Evolutionary conservation across 2,797 vertebrate species (phyloP).

Genomic region (Babyrousa celebensis): DNA sequence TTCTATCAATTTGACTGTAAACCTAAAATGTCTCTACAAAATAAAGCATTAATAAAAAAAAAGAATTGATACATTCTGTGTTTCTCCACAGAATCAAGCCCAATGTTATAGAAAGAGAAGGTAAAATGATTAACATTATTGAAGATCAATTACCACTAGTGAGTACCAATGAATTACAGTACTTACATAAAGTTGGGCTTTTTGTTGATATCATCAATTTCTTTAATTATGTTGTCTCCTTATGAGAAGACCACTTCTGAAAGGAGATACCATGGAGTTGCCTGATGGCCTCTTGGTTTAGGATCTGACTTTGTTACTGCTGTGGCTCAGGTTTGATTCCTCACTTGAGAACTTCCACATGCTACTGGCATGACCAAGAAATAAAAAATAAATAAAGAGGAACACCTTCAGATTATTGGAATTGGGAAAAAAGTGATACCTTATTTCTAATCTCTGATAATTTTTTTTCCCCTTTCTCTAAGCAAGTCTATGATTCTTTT

Average conservation of each 20-base stretch:
- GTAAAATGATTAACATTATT: background rate
- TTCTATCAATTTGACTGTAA: background rate
- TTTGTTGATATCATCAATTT: background rate
- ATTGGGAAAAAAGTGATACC: background rate
- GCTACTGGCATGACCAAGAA: too few relatives aligned
- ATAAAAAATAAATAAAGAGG: background rate
- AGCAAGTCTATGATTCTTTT: background rate
- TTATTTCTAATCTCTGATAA: background rate
- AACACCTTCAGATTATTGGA: background rate
- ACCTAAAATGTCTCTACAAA: background rate
- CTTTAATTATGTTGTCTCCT: background rate
- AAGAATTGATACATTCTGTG: background rate
- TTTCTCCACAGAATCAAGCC: background rate
- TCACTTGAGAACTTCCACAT: too few relatives aligned
- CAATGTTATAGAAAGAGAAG: background rate
- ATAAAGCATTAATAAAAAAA: background rate
- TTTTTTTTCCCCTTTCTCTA: background rate
- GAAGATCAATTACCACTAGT: background rate
- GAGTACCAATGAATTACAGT: slow-evolving; percentile 2
- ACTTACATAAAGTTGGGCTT: background rate
- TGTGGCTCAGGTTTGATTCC: too few relatives aligned
- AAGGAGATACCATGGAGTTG: too few relatives aligned
- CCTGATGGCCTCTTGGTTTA: too few relatives aligned
- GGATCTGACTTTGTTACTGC: too few relatives aligned
- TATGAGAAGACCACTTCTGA: background rate